A percentile compares a stretch with the other conserved stretches of the same genome.
Conservation (phyloP, 2,113 vertebrate genomes). For the Phaethon lepturus region DNA sequence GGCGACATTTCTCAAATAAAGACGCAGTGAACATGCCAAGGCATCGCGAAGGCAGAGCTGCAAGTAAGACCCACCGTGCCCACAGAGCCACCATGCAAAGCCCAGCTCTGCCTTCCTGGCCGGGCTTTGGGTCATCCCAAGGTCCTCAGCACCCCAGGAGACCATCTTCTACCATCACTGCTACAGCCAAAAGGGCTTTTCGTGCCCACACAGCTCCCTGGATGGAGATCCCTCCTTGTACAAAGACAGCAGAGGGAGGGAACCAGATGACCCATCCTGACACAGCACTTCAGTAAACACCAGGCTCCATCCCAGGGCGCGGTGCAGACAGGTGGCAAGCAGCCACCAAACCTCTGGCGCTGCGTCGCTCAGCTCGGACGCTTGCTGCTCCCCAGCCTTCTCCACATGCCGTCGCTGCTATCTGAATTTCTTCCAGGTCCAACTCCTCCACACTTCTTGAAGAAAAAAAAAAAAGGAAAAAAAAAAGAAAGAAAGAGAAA, state of each 20-base stretch:
- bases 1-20: background rate
- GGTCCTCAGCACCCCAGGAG: background rate
- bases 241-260: fast-evolving
- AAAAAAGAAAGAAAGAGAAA: background rate
- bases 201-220: fast-evolving
- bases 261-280: background rate
- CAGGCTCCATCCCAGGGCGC: fast-evolving
- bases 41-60: background rate
- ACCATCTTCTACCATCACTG: no score
- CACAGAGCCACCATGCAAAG: fast-evolving
- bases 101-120: background rate
- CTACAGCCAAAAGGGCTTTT: background rate
- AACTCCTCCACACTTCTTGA: background rate
- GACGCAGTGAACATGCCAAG: background rate
- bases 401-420: fast-evolving
- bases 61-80: background rate
- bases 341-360: background rate
- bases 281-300: background rate
- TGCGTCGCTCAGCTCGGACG: fast-evolving
- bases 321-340: background rate
- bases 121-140: background rate
- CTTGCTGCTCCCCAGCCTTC: background rate
- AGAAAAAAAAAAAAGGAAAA: background rate
- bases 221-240: background rate
- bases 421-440: background rate